Evolutionary conservation across 2,797 vertebrate genomes (phyloP).

Genomic region (Chelmon rostratus): DNA sequence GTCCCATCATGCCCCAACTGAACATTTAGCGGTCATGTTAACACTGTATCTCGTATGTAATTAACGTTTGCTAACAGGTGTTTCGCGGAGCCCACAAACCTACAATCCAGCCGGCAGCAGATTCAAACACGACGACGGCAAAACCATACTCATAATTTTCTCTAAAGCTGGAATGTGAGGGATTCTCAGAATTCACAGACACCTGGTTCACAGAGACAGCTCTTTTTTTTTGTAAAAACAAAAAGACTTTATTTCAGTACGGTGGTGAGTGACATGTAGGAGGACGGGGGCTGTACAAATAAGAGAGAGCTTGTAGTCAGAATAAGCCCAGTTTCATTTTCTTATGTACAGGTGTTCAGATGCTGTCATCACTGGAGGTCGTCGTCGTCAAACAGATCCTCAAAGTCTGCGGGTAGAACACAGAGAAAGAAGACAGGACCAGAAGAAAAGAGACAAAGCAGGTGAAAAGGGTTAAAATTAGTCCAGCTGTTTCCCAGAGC

Average conservation of each 20-base stretch:
- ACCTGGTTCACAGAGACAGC: constrained; percentile 76
- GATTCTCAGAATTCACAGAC: constrained; percentile 78
- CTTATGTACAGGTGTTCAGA: constrained; percentile 39
- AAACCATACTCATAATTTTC: constrained; percentile 84
- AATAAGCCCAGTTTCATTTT: constrained; percentile 23
- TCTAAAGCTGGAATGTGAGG: constrained; percentile 79
- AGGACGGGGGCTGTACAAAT: constrained; percentile 43
- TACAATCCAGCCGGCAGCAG: constrained; percentile 81
- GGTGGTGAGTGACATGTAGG: constrained; percentile 29
- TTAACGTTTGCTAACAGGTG: constrained; percentile 85
- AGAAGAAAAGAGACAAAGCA: background rate
- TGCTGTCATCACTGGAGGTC: constrained; percentile 82
- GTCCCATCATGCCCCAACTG: constrained; percentile 50
- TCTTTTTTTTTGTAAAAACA: constrained; percentile 43
- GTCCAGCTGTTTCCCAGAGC: constrained; percentile 25
- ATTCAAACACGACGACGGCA: constrained; percentile 80
- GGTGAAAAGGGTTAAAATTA: constrained; percentile 16
- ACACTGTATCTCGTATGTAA: constrained; percentile 78
- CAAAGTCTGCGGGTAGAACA: constrained; percentile 78
- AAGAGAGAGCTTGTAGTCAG: constrained; percentile 22
- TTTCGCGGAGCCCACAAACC: constrained; percentile 78
- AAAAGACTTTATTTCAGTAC: constrained; percentile 78
- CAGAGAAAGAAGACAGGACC: background rate
- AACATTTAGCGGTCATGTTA: constrained; percentile 62
- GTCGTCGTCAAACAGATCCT: constrained; percentile 87